Base-by-base conservation (phyloP, 2,888 invertebrate species). In the Melieria crassipennis region DNA sequence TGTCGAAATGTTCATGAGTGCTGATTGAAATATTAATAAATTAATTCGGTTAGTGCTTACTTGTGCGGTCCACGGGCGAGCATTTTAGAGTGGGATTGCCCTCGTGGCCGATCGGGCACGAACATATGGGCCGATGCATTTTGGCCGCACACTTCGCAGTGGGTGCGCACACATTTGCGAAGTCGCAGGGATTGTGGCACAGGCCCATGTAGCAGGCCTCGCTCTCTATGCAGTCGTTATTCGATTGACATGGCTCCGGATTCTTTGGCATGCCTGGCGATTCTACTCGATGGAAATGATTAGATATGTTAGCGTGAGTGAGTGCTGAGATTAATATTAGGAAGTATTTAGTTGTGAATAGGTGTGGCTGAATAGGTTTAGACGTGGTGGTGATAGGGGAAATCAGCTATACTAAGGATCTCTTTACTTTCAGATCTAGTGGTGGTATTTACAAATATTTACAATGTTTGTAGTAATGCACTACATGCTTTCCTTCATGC, bases 71-170 rank as follows among this genome's bases (percentile, higher is more conserved):
- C 83, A 89, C 88, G 83, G 91, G 91, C 88, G 91, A 90, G 89
- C 94, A 94, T 88, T 93, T 92, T 84, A 92, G 88, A 81, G 93
- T 92, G 70, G 94, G 94, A 87, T 94, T 92, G 87, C 94, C 94
- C 85, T 93, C 93, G 84, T 92, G 91, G 84, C 92, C 94, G 79
- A 91, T 91, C 48, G 93, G 93, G 87, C 94, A 94, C 82, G 91
- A 91, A 88, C 94, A 94, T 88, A 93, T 91, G 74, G 94, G 93
- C 84, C 92, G 91, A 89, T 94, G 94, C 89, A 92, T 92, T 88
- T 93, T 91, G 79, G 93, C 93, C 82, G 91, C 91, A 87, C 94
- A 95, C 83, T 91, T 91, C 78, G 94, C 93, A 87, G 91, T 91
- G 77, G 89, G 84, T 78, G 92, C 92, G 88, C 94, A 94, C 76